Percentiles rank a stretch among this genome's conserved stretches.
Conservation (phyloP, 2,888 invertebrate genomes). For the Lepetodrilus schrolli region DNA sequence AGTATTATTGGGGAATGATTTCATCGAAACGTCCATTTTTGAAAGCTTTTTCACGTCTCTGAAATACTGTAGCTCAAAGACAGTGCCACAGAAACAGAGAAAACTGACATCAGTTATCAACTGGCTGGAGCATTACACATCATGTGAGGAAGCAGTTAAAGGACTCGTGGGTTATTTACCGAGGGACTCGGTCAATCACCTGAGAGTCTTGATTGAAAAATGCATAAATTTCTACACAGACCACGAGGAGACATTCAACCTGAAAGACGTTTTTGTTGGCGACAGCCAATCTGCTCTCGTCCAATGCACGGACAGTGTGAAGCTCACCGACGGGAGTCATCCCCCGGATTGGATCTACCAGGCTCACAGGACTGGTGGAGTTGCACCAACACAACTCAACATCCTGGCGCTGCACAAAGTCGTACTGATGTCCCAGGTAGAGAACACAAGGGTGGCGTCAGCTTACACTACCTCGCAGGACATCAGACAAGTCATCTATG, state of each 20-base stretch:
- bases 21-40: constrained; percentile 81
- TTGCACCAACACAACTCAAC: constrained; percentile 82
- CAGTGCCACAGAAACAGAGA: constrained; percentile 77
- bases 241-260: constrained; percentile 39
- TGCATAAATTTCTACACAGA: constrained; percentile 67
- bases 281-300: neutral
- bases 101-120: constrained; percentile 83
- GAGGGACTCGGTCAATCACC: constrained; percentile 48
- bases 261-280: constrained; percentile 39
- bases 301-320: constrained; percentile 15
- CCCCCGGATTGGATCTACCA: constrained; percentile 82
- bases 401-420: constrained; percentile 62
- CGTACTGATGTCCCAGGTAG: constrained; percentile 69
- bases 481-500: constrained; percentile 68
- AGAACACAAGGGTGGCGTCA: constrained; percentile 53
- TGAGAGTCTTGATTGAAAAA: constrained; percentile 53
- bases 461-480: constrained; percentile 58
- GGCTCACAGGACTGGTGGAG: constrained; percentile 79
- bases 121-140: constrained; percentile 80
- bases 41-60: constrained; percentile 81
- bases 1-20: constrained; percentile 92
- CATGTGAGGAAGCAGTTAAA: constrained; percentile 80
- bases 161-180: constrained; percentile 76
- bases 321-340: constrained; percentile 45
- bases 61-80: constrained; percentile 74